These are phyloP conservation scores for Epinephelus moara DNA, from an alignment of 2,113 vertebrate species.

Conservation along the genomic window DNA sequence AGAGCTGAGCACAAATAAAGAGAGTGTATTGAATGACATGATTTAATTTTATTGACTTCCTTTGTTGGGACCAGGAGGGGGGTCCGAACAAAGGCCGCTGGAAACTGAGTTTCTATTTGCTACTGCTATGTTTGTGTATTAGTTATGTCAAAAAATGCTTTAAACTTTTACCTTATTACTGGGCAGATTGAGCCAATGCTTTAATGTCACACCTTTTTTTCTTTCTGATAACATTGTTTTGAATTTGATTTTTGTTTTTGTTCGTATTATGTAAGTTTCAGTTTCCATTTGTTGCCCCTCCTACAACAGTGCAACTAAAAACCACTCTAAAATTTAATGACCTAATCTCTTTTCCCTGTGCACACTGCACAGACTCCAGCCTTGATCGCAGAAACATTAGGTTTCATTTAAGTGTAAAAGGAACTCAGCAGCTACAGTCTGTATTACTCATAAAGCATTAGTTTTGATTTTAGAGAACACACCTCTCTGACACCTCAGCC, in stretches of 20 bases:
- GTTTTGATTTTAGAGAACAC: constrained; percentile 23
- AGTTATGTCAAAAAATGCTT: neutral
- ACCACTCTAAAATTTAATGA: constrained; percentile 5
- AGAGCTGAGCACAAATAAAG: constrained; percentile 2
- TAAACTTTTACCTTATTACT: neutral
- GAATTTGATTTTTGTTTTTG: neutral
- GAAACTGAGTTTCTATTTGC: neutral
- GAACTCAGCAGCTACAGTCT: constrained; percentile 45
- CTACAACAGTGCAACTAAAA: neutral
- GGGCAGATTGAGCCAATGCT: neutral
- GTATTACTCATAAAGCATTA: neutral
- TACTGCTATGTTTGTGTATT: no score
- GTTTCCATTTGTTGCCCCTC: neutral
- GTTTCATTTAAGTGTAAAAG: constrained; percentile 68
- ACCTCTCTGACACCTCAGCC: neutral
- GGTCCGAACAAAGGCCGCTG: neutral
- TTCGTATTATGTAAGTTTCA: neutral
- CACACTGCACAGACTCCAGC: constrained; percentile 6
- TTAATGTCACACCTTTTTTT: no score
- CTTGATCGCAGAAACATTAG: neutral
- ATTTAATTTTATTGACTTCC: constrained; percentile 23
- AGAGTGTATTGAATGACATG: neutral
- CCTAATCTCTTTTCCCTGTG: constrained; percentile 10
- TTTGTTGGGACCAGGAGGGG: neutral
- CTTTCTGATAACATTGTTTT: neutral